phyloP scores from a whole-genome alignment of 2,113 vertebrate species.

The Xerus inauris region DNA sequence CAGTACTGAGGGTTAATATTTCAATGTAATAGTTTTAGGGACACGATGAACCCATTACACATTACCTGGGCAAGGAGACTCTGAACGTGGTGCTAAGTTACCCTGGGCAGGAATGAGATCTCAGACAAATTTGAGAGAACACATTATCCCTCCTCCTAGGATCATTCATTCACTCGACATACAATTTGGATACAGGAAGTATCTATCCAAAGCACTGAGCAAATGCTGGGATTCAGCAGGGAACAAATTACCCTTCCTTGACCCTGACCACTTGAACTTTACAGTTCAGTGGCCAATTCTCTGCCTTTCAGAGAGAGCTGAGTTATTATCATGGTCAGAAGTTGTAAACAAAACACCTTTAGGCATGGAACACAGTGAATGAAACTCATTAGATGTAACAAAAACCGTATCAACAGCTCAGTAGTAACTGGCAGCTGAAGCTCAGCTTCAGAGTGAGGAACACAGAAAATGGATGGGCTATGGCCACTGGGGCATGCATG shows the following conservation, averaged over 20 bases:
- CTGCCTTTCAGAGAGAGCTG: background rate
- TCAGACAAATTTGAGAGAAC: background rate
- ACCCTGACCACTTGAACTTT: background rate
- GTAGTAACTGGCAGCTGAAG: background rate
- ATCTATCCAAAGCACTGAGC: background rate
- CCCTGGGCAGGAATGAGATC: background rate
- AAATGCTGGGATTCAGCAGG: background rate
- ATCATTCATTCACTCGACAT: background rate
- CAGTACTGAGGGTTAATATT: background rate
- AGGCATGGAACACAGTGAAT: background rate
- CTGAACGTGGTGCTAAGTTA: background rate
- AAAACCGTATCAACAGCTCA: background rate
- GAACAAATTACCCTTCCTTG: background rate
- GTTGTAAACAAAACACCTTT: background rate
- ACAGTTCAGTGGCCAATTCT: background rate
- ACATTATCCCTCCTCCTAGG: background rate
- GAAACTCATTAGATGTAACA: background rate
- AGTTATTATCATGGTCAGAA: background rate
- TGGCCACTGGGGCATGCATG: fast-evolving
- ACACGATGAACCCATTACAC: background rate
- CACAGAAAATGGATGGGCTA: background rate
- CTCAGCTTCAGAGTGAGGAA: background rate
- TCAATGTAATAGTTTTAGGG: background rate
- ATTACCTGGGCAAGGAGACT: background rate
- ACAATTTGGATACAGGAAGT: background rate